These are phyloP conservation scores for Verasper variegatus DNA, from an alignment of 2,113 vertebrate genomes.

Conservation along the genomic window DNA sequence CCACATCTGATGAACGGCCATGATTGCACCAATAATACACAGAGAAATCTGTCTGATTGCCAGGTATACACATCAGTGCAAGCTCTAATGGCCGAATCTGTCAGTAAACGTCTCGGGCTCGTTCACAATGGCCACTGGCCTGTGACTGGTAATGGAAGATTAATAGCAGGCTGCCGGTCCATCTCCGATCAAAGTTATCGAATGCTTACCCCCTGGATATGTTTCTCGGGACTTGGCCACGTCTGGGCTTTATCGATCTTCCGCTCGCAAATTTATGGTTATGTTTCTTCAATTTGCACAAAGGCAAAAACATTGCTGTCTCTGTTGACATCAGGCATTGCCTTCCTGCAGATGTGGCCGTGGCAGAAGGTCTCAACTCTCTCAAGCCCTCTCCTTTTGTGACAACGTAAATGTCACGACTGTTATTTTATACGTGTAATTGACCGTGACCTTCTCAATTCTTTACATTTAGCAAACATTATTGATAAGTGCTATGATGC, in stretches of 20 bases:
- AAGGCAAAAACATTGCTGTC: conserved; percentile 71
- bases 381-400: conserved; percentile 17
- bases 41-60: conserved; percentile 60
- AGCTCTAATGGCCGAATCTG: conserved; percentile 62
- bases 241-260: conserved; percentile 69
- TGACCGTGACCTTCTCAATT: conserved; percentile 67
- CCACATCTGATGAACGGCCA: conserved; percentile 61
- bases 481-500: conserved; percentile 51
- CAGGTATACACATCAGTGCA: conserved; percentile 42
- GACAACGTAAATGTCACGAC: conserved; percentile 55
- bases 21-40: conserved; percentile 64
- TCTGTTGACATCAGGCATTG: conserved; percentile 60
- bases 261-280: conserved; percentile 76
- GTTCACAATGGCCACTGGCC: conserved; percentile 35
- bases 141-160: conserved; percentile 65
- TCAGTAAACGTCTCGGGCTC: conserved; percentile 43
- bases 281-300: conserved; percentile 78
- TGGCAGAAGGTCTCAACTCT: conserved; percentile 35
- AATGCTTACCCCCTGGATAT: conserved; percentile 72
- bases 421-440: conserved; percentile 69
- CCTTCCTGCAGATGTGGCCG: conserved; percentile 53
- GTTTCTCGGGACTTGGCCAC: conserved; percentile 66
- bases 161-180: conserved; percentile 58
- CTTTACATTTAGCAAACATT: conserved; percentile 47
- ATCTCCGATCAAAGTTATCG: conserved; percentile 66